A percentile compares a stretch with the other conserved stretches of the same genome.
These are phyloP conservation scores for Drosophila melanica DNA, from an alignment of 1,140 invertebrate genomes.

Conservation along the genomic window DNA sequence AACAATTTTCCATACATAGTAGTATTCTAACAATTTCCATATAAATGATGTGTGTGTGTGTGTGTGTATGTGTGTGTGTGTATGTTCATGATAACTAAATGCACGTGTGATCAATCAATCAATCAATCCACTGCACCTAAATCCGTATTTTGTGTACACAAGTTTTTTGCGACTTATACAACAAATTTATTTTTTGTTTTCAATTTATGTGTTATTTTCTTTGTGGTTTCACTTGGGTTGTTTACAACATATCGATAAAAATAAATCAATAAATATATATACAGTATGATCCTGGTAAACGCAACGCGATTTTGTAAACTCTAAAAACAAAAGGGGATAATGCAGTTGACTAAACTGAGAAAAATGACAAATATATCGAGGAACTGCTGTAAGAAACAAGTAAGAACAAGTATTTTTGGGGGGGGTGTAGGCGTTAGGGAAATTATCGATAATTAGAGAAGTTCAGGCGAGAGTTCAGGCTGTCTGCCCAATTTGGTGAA, in stretches of 20 bases:
- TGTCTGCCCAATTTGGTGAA: too few species aligned
- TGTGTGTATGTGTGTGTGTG: neutral
- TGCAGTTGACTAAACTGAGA: too few species aligned
- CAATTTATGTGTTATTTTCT: neutral
- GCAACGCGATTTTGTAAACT: too few species aligned
- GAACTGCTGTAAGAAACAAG: too few species aligned
- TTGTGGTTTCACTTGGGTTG: neutral
- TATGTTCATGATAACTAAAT: neutral
- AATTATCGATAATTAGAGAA: too few species aligned
- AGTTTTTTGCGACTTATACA: neutral
- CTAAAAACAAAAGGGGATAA: too few species aligned
- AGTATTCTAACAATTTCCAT: neutral
- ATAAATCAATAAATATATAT: neutral
- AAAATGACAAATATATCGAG: too few species aligned
- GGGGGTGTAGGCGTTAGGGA: too few species aligned
- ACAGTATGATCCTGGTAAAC: too few species aligned
- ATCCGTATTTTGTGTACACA: neutral
- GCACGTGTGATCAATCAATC: neutral
- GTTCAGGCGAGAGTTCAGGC: too few species aligned
- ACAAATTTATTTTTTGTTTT: too few species aligned
- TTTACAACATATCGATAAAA: neutral
- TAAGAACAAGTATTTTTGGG: too few species aligned
- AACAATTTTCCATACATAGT: neutral
- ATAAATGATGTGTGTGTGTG: neutral
- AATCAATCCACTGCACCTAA: neutral